These are phyloP conservation scores for Pogonus chalceus DNA, from an alignment of 1,140 invertebrate species.

Conservation along the genomic window DNA sequence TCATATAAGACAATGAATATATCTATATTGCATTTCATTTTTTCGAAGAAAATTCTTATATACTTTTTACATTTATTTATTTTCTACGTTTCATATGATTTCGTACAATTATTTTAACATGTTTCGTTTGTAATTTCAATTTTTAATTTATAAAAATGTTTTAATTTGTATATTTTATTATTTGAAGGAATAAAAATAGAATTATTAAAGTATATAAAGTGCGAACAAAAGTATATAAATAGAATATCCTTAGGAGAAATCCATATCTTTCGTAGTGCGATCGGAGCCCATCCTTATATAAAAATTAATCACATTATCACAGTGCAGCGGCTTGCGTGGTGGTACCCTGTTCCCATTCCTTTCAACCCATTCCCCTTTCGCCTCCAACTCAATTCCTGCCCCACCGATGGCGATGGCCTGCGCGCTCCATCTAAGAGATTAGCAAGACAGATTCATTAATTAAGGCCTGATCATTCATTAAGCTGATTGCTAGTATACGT, in stretches of 20 bases:
- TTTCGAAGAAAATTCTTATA: background rate
- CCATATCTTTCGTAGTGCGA: background rate
- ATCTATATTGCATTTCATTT: background rate
- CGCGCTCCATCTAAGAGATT: constrained; percentile 35
- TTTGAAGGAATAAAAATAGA: background rate
- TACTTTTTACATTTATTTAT: background rate
- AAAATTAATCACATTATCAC: constrained; percentile 38
- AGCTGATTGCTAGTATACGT: constrained; percentile 33
- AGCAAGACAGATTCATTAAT: constrained; percentile 39
- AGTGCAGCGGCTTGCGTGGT: constrained; percentile 16
- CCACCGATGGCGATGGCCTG: constrained; percentile 23
- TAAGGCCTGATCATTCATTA: constrained; percentile 36
- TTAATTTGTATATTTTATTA: background rate
- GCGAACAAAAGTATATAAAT: background rate
- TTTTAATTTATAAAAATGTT: background rate
- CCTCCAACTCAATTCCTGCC: constrained; percentile 17
- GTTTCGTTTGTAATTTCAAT: background rate
- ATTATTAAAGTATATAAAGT: background rate
- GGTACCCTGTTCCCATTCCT: background rate
- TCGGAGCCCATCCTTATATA: constrained; percentile 20
- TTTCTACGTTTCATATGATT: background rate
- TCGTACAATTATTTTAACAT: background rate
- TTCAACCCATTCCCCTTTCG: too few species aligned
- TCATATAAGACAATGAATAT: background rate
- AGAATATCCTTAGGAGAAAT: background rate